Conservation (phyloP, 2,888 invertebrate species). For the Oxystoma pomonae region DNA sequence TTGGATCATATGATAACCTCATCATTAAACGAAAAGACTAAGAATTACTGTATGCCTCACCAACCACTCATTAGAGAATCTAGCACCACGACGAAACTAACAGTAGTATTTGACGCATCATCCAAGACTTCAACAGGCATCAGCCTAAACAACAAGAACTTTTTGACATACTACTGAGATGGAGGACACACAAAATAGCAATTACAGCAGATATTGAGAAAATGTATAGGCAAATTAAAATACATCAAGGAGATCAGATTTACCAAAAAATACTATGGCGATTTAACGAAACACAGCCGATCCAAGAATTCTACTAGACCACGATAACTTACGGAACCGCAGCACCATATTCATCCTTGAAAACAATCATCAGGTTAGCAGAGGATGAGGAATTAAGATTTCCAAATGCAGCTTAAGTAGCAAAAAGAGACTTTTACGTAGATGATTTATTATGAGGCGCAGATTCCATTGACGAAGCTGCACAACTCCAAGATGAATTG, state of each 20-base stretch:
- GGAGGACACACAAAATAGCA: constrained; percentile 5
- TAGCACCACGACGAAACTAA: constrained; percentile 12
- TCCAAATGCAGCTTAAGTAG: background rate
- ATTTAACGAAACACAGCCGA: background rate
- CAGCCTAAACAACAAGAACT: too few species aligned
- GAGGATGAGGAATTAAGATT: background rate
- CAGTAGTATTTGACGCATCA: constrained; percentile 7
- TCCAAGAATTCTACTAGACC: background rate
- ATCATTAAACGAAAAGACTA: background rate
- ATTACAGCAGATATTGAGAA: constrained; percentile 6
- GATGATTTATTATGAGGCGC: background rate
- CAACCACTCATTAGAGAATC: constrained; percentile 16
- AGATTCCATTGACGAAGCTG: background rate
- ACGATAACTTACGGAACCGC: background rate
- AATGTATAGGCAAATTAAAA: constrained; percentile 12
- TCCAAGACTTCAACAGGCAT: background rate
- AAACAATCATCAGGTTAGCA: background rate
- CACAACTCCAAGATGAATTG: background rate
- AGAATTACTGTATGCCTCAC: constrained; percentile 21
- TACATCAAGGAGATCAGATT: constrained; percentile 10
- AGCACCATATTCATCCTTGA: background rate
- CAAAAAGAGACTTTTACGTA: background rate
- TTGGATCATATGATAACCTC: background rate
- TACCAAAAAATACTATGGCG: constrained; percentile 22
- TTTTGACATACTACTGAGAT: constrained; percentile 6